Conservation (phyloP, 2,113 vertebrate species). For the Percopsis transmontana region DNA sequence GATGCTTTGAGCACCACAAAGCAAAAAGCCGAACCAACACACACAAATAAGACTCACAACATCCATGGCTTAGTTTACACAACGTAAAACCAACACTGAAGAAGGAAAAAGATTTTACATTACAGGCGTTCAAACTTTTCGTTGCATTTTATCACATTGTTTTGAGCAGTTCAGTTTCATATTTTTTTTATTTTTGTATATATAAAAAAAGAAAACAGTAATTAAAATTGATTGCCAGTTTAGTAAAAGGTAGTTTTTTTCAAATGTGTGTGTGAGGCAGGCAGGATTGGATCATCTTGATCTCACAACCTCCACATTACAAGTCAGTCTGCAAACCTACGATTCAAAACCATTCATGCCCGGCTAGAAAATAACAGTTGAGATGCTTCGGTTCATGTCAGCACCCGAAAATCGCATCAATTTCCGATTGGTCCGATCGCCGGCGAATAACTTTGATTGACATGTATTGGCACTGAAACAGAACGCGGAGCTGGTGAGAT, state of each 20-base stretch:
- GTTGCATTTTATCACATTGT: slow-evolving; percentile 49
- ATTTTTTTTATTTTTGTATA: slow-evolving; percentile 19
- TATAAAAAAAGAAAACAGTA: slow-evolving; percentile 15
- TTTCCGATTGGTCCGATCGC: no score
- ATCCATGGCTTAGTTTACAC: slow-evolving; percentile 82
- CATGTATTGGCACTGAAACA: no score
- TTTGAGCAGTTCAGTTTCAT: slow-evolving; percentile 40
- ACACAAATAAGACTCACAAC: slow-evolving; percentile 79
- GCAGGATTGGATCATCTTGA: no score
- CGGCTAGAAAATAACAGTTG: no score
- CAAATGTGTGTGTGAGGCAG: neutral
- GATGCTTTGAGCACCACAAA: slow-evolving; percentile 61
- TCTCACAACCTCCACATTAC: no score
- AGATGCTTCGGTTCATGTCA: no score
- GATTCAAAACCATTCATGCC: no score
- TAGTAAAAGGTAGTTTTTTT: slow-evolving; percentile 22
- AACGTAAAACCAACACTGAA: slow-evolving; percentile 79
- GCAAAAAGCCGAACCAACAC: slow-evolving; percentile 67
- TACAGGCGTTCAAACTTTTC: slow-evolving; percentile 49
- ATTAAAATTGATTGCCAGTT: slow-evolving; percentile 32
- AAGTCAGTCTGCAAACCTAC: no score
- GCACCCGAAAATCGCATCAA: no score
- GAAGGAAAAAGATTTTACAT: slow-evolving; percentile 79
- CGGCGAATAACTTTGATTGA: no score
- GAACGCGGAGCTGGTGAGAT: no score